A percentile compares a stretch with the other conserved stretches of the same genome.
Conservation (phyloP, 2,888 invertebrate genomes). For the Pseudoips prasinana region DNA sequence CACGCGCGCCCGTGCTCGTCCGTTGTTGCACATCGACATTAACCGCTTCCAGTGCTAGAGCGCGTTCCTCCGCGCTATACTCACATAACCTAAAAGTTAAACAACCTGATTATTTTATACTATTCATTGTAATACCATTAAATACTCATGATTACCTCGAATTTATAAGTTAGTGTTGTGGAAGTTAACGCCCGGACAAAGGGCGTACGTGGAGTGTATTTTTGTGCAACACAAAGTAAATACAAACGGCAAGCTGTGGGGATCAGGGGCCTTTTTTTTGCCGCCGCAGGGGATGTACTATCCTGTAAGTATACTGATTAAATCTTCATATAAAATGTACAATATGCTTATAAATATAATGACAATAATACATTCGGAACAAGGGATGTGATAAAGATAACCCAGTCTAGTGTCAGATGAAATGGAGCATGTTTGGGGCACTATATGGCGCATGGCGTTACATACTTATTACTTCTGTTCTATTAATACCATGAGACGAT, state of each 20-base stretch:
- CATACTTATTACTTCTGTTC: constrained; percentile 12
- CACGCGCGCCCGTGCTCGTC: constrained; percentile 59
- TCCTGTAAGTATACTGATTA: constrained; percentile 88
- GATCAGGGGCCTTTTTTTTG: constrained; percentile 97
- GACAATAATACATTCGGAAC: constrained; percentile 3
- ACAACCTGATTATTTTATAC: constrained; percentile 61
- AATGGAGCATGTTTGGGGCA: constrained; percentile 33
- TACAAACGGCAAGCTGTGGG: constrained; percentile 97
- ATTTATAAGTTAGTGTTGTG: constrained; percentile 78
- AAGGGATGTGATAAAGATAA: constrained; percentile 28
- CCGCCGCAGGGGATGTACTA: constrained; percentile 98
- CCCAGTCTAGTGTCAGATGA: constrained; percentile 34
- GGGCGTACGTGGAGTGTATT: constrained; percentile 79
- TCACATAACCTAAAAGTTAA: constrained; percentile 76
- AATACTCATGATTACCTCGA: constrained; percentile 77
- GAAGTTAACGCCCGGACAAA: constrained; percentile 62
- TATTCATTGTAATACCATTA: constrained; percentile 53
- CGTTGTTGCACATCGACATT: constrained; percentile 78
- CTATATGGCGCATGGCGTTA: constrained; percentile 56
- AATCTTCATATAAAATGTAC: constrained; percentile 11
- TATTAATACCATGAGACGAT: neutral
- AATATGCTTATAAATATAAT: too few relatives aligned
- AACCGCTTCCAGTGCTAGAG: constrained; percentile 78
- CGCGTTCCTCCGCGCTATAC: constrained; percentile 77
- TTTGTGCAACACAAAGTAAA: constrained; percentile 82